Percentiles rank a stretch among this genome's conserved stretches.
phyloP scores from a whole-genome alignment of 1,140 invertebrate genomes.

The Augochlora pura region DNA sequence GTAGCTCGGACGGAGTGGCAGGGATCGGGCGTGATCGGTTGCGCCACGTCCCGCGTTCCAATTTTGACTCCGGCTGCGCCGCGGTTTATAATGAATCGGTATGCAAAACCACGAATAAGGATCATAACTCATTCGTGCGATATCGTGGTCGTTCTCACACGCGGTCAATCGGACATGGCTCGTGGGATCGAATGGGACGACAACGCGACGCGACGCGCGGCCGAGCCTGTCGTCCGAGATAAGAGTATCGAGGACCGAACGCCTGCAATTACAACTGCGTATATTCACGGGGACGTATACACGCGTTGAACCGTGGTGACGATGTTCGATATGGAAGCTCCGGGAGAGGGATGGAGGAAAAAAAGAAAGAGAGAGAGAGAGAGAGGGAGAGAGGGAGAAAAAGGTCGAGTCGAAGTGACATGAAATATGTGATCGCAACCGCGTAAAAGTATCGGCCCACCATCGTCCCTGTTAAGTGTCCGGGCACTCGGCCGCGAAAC shows the following conservation, averaged over 20 bases:
- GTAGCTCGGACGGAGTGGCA: constrained; percentile 27
- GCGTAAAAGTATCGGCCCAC: constrained; percentile 69
- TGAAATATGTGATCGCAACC: constrained; percentile 67
- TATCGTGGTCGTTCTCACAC: constrained; percentile 63
- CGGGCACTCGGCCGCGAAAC: constrained; percentile 51
- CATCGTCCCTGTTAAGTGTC: constrained; percentile 68
- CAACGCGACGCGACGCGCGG: constrained; percentile 22
- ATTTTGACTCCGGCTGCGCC: constrained; percentile 62
- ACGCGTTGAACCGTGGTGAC: neutral
- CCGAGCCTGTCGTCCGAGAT: constrained; percentile 16
- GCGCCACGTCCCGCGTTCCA: constrained; percentile 63
- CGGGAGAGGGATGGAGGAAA: neutral
- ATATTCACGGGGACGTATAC: neutral
- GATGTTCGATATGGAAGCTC: constrained; percentile 32
- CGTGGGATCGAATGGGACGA: constrained; percentile 25
- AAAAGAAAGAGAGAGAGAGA: neutral
- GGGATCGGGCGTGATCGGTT: constrained; percentile 56
- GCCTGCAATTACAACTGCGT: constrained; percentile 65
- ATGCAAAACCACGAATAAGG: constrained; percentile 66
- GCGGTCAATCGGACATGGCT: constrained; percentile 69
- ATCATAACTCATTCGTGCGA: constrained; percentile 72
- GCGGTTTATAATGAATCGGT: constrained; percentile 66
- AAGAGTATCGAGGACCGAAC: constrained; percentile 50
- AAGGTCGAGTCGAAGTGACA: constrained; percentile 61
- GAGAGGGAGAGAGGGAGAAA: constrained; percentile 26